phyloP scores from a whole-genome alignment of 2,888 invertebrate species.

The Cyclophora albipunctata region DNA sequence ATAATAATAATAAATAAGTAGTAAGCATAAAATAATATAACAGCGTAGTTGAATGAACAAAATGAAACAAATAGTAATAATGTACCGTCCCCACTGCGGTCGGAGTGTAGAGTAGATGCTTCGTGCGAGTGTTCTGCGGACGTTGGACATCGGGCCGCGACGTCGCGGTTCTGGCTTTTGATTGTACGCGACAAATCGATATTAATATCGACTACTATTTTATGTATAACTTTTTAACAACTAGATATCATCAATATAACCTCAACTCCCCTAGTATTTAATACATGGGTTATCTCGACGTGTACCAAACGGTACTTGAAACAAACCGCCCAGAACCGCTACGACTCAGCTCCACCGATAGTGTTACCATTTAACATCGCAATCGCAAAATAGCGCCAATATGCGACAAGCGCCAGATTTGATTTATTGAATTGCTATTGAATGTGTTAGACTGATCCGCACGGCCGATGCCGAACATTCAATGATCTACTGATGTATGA shows the following conservation, averaged over 20 bases:
- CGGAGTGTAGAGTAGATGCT: not conserved
- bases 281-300: too few species aligned
- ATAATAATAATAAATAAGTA: constrained; percentile 35
- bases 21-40: constrained; percentile 60
- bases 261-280: too few species aligned
- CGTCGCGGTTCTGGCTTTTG: too few species aligned
- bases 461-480: constrained; percentile 44
- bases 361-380: constrained; percentile 16
- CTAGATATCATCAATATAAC: too few species aligned
- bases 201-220: too few species aligned
- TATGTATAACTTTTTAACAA: too few species aligned
- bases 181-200: too few species aligned
- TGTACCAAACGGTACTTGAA: too few species aligned
- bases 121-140: not conserved
- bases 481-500: constrained; percentile 61
- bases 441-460: constrained; percentile 47
- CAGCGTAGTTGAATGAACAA: constrained; percentile 17
- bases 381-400: not conserved
- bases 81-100: constrained; percentile 8
- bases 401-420: constrained; percentile 6
- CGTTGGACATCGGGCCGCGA: too few species aligned
- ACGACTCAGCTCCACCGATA: too few species aligned
- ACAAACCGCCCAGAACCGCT: too few species aligned
- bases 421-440: constrained; percentile 30
- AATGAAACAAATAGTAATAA: constrained; percentile 9